Conservation (phyloP, 2,888 invertebrate species). For the Erebia palarica region DNA sequence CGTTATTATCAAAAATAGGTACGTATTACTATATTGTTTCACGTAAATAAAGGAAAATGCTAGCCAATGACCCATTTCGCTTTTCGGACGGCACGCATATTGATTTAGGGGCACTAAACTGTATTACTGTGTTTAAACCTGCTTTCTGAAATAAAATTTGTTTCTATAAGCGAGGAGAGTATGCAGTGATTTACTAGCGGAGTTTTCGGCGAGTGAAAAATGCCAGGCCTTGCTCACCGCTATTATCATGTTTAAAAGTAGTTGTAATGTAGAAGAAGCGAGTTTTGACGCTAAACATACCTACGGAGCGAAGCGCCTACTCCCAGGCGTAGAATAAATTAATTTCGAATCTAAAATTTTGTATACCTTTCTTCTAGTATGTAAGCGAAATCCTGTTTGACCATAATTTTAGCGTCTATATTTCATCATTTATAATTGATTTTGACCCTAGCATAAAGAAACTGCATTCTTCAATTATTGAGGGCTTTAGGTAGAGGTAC, state of each 20-base stretch:
- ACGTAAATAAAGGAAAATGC: slow-evolving; percentile 1
- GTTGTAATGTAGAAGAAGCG: slow-evolving; percentile 34
- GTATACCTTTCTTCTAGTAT: not conserved
- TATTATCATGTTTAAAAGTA: slow-evolving; percentile 42
- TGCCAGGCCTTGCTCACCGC: slow-evolving; percentile 53
- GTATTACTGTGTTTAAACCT: slow-evolving; percentile 43
- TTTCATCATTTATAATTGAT: no score
- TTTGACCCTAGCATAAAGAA: no score
- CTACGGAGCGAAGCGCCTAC: not conserved
- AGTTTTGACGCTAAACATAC: slow-evolving; percentile 32
- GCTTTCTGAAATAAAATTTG: slow-evolving; percentile 46
- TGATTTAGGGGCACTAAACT: slow-evolving; percentile 40
- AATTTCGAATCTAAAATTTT: slow-evolving; percentile 11
- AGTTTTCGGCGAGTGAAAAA: slow-evolving; percentile 67
- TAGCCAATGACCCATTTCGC: slow-evolving; percentile 14
- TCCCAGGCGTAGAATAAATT: slow-evolving; percentile 8
- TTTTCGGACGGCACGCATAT: slow-evolving; percentile 19
- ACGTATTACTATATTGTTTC: no score
- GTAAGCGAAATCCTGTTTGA: not conserved
- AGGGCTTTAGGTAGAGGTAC: no score
- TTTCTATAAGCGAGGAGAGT: slow-evolving; percentile 41
- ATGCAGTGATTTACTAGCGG: slow-evolving; percentile 67
- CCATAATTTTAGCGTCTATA: no score
- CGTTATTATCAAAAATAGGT: no score
- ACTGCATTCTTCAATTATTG: no score